These are phyloP conservation scores for Leptosomus discolor DNA, from an alignment of 2,113 vertebrate genomes.

Conservation along the genomic window DNA sequence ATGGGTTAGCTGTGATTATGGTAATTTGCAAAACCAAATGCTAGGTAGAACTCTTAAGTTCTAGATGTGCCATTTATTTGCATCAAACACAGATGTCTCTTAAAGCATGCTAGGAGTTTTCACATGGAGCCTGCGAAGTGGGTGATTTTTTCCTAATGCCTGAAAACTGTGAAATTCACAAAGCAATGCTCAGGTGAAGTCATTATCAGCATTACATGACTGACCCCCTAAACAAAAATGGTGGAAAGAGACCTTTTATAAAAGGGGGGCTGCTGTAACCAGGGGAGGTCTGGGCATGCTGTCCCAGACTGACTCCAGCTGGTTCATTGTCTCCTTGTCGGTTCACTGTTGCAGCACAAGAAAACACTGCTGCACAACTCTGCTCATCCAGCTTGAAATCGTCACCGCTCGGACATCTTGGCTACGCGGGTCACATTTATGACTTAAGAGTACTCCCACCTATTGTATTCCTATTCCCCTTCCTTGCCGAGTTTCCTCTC, in stretches of 20 bases:
- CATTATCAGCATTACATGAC: neutral
- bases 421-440: neutral
- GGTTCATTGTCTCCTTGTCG: neutral
- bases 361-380: neutral
- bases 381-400: neutral
- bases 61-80: neutral
- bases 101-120: neutral
- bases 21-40: neutral
- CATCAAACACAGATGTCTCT: neutral
- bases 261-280: neutral
- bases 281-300: neutral
- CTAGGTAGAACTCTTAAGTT: neutral
- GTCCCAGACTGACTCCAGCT: neutral
- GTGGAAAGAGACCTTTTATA: neutral
- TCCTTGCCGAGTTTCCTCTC: neutral
- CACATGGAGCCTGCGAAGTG: neutral
- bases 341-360: neutral
- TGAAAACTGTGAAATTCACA: neutral
- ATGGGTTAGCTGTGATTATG: neutral
- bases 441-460: neutral
- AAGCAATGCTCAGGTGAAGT: neutral
- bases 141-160: neutral
- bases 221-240: neutral
- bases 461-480: neutral
- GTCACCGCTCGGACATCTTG: fast-evolving